phyloP scores from a whole-genome alignment of 2,797 vertebrate species.

The Netta rufina region DNA sequence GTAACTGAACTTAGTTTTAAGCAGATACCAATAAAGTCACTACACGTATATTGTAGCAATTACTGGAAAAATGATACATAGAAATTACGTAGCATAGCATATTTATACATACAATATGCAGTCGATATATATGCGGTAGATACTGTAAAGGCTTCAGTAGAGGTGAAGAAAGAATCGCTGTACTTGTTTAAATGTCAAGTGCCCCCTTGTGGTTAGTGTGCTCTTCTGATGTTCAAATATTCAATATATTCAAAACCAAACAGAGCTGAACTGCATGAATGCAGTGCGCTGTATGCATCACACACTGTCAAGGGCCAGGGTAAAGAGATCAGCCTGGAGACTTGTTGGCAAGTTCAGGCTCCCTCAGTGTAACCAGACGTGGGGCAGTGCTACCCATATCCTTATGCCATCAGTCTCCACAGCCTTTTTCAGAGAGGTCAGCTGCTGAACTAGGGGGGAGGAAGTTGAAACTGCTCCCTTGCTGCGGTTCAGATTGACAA shows the following conservation, averaged over 20 bases:
- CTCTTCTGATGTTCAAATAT: neutral
- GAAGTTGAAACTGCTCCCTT: neutral
- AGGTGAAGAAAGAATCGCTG: neutral
- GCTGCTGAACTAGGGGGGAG: neutral
- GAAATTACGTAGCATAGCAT: neutral
- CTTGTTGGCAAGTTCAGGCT: neutral
- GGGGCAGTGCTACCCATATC: neutral
- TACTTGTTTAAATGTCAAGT: conserved; percentile 39
- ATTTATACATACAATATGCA: neutral
- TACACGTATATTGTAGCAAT: neutral
- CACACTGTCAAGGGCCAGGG: neutral
- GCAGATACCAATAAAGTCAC: neutral
- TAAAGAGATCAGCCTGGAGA: neutral
- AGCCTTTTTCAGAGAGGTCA: neutral
- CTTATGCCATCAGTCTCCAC: neutral
- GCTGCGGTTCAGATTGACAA: neutral
- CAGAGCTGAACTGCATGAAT: fast-evolving
- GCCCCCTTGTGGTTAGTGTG: conserved; percentile 69
- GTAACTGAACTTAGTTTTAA: neutral
- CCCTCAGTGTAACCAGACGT: neutral
- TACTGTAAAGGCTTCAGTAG: neutral
- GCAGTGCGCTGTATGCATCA: fast-evolving
- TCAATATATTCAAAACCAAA: neutral
- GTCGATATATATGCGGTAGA: neutral
- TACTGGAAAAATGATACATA: neutral